Evolutionary conservation across 1,140 invertebrate genomes (phyloP), one percentile per base, ranked within the genome.

Genomic region (Musca domestica): DNA sequence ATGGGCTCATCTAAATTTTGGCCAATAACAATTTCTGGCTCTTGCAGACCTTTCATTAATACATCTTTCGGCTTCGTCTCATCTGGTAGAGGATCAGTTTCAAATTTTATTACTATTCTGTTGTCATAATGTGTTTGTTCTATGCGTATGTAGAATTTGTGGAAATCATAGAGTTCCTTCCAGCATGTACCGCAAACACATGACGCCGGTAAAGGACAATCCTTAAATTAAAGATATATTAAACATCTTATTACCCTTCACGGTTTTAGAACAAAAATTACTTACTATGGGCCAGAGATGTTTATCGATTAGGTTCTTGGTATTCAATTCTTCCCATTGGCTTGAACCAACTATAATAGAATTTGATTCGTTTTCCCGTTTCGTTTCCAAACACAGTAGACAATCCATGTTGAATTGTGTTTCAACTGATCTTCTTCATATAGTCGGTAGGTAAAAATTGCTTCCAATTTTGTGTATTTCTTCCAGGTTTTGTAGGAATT

Each of bases 321-420:
- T 34, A 20, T 61, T 17, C 5, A 61, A 17, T 20, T 61, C 56
- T 15, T 61, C n/a, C 56, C 56, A 61, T 34, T 34, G n/a, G 9
- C 17, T 20, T 9, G 56, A 61, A 30, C 20, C 22, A 7, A 19
- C 27, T 30, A 19, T 34, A 41, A 61, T 61, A 19, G 9, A 12
- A 2, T 61, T 30, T 2, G 34, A 6, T 3, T 34, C 10, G 19
- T 61, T 27, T 20, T 61, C 34, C 34, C 2, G 34, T 34, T 61
- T 61, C 20, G 34, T 34, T 41, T 61, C 56, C 15, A 61, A 20
- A 22, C 56, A 61, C 56, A 61, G 22, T 61, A 61, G 20, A 61
- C 56, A 61, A 41, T 41, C 34, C 34, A 41, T 41, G 9, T 3
- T 30, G 9, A 9, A 30, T 3, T 3, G 27, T 30, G 27, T 4